These are phyloP conservation scores for Pantherophis alleghaniensis DNA, from an alignment of 2,797 vertebrate genomes.

Conservation along the genomic window DNA sequence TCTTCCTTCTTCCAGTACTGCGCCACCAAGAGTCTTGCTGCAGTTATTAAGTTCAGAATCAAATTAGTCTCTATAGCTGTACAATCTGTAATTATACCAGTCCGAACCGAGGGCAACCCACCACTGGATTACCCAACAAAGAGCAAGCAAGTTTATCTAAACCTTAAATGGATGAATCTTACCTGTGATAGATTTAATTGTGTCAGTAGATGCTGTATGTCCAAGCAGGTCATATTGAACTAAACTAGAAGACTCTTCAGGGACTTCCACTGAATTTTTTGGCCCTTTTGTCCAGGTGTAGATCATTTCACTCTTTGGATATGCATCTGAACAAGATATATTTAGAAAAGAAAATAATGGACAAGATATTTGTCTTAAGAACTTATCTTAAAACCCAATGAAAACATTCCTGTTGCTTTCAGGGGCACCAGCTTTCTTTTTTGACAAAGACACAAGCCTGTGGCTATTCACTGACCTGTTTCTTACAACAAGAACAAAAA, in stretches of 20 bases:
- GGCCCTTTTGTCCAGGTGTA: constrained; percentile 99
- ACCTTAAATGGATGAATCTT: constrained; percentile 44
- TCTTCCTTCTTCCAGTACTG: too few species aligned
- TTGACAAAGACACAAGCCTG: neutral
- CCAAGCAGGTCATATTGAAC: constrained; percentile 96
- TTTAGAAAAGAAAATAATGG: constrained; percentile 48
- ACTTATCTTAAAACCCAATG: neutral
- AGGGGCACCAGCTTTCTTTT: neutral
- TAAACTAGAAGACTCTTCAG: constrained; percentile 95
- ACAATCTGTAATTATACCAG: too few species aligned
- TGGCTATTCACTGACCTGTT: neutral
- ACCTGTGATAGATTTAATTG: constrained; percentile 97
- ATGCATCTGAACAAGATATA: constrained; percentile 83
- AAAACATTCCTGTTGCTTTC: neutral
- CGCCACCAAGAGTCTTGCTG: too few species aligned
- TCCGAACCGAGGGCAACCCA: too few species aligned
- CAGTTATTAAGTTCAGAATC: too few species aligned
- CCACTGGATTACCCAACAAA: too few species aligned
- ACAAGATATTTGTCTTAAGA: neutral
- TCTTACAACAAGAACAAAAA: neutral
- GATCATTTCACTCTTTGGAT: constrained; percentile 97
- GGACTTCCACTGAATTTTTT: constrained; percentile 94
- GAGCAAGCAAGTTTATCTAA: constrained; percentile 39
- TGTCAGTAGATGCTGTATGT: constrained; percentile 95
- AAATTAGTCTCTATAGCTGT: too few species aligned